Percentiles rank a stretch among this genome's conserved stretches.
phyloP scores from a whole-genome alignment of 92 coral and sea anemone species.

The Pocillopora grandis region DNA sequence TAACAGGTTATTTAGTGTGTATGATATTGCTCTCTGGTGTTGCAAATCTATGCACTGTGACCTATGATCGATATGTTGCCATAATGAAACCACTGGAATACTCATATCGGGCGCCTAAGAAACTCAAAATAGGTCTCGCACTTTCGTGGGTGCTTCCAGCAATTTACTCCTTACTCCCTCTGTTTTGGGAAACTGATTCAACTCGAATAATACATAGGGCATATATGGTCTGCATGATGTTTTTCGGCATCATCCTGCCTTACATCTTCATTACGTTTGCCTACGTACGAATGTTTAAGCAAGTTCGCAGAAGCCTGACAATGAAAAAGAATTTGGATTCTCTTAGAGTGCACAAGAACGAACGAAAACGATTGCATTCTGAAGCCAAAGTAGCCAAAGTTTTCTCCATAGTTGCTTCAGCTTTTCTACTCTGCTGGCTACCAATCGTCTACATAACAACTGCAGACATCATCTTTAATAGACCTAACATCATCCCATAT shows the following conservation, averaged over 20 bases:
- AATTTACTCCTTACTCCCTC: slow-evolving; percentile 59
- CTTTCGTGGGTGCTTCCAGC: slow-evolving; percentile 69
- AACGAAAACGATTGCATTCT: slow-evolving; percentile 41
- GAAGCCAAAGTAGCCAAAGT: slow-evolving; percentile 74
- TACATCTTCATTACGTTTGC: slow-evolving; percentile 61
- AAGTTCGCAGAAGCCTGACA: slow-evolving; percentile 53
- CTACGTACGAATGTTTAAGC: slow-evolving; percentile 58
- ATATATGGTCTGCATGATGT: slow-evolving; percentile 59
- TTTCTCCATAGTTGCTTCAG: slow-evolving; percentile 63
- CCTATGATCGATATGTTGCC: slow-evolving; percentile 77
- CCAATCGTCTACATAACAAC: slow-evolving; percentile 77
- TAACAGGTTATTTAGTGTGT: slow-evolving; percentile 59
- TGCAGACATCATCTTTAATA: slow-evolving; percentile 48
- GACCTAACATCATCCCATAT: slow-evolving; percentile 57
- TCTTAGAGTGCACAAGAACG: slow-evolving; percentile 28
- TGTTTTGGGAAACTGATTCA: slow-evolving; percentile 63
- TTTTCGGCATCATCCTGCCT: slow-evolving; percentile 68
- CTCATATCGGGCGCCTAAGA: slow-evolving; percentile 54
- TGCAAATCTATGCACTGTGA: slow-evolving; percentile 74
- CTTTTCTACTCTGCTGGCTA: slow-evolving; percentile 74
- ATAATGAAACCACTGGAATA: slow-evolving; percentile 62
- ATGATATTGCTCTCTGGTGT: slow-evolving; percentile 72
- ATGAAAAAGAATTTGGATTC: slow-evolving; percentile 39
- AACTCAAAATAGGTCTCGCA: slow-evolving; percentile 43
- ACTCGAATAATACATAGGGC: slow-evolving; percentile 52